Conservation (phyloP, 2,888 invertebrate genomes). For the Chymomyza amoena region DNA sequence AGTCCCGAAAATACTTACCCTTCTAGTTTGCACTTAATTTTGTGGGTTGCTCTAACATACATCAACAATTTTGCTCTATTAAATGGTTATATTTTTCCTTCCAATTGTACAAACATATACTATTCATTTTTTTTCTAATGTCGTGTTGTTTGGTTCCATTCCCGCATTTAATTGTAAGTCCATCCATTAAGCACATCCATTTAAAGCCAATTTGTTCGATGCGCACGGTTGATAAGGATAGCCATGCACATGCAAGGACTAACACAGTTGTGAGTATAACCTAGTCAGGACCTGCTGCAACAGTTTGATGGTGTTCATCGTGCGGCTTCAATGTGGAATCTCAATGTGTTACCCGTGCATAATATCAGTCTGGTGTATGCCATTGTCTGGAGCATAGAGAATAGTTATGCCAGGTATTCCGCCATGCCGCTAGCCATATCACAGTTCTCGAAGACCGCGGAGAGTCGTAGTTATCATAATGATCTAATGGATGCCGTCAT, state of each 20-base stretch:
- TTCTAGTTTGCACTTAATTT: too few species aligned
- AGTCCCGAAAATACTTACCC: too few species aligned
- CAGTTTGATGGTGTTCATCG: background rate
- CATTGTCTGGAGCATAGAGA: constrained; percentile 69
- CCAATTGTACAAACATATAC: too few species aligned
- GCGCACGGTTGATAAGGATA: background rate
- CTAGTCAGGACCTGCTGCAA: background rate
- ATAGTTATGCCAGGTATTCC: constrained; percentile 54
- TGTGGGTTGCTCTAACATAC: too few species aligned
- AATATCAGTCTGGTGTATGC: constrained; percentile 72
- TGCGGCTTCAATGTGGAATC: background rate
- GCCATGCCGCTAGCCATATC: constrained; percentile 55
- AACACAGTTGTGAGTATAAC: background rate
- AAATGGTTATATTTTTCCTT: too few species aligned
- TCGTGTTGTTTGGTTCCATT: background rate
- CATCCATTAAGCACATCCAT: background rate
- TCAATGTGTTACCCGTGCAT: constrained; percentile 18
- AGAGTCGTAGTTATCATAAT: constrained; percentile 51
- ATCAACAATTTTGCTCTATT: too few species aligned
- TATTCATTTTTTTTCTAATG: background rate
- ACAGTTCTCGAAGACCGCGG: constrained; percentile 53
- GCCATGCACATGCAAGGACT: background rate
- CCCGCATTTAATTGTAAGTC: background rate
- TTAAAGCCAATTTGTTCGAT: background rate
- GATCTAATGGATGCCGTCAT: constrained; percentile 61